phyloP scores from a whole-genome alignment of 2,888 invertebrate genomes.

The Drosophila bunnanda region DNA sequence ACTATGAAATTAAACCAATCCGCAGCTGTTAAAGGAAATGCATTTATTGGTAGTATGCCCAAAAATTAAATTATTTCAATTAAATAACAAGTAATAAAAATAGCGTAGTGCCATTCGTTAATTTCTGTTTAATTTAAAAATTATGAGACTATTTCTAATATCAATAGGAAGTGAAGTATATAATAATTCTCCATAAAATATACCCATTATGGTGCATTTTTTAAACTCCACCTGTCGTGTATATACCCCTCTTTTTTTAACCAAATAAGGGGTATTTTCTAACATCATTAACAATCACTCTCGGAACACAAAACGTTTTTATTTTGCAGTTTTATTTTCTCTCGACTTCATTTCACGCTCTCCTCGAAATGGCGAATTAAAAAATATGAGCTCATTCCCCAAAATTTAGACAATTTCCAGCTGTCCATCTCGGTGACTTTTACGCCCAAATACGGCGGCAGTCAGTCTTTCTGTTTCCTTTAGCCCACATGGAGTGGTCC shows the following conservation, averaged over 20 bases:
- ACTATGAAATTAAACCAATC: conserved; percentile 1
- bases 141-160: neutral
- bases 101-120: too few species aligned
- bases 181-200: neutral
- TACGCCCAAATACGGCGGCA: conserved; percentile 69
- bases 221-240: neutral
- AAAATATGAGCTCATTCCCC: conserved; percentile 70
- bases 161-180: neutral
- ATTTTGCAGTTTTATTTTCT: conserved; percentile 20
- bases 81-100: neutral
- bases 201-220: too few species aligned
- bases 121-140: neutral
- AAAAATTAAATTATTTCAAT: neutral
- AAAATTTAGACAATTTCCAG: conserved; percentile 48
- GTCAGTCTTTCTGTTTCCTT: conserved; percentile 58
- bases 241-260: neutral
- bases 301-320: conserved; percentile 19
- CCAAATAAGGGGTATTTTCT: conserved; percentile 8
- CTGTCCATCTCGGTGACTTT: conserved; percentile 52
- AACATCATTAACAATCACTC: conserved; percentile 34
- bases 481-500: conserved; percentile 69
- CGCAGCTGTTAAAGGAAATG: conserved; percentile 3
- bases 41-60: neutral
- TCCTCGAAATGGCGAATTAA: conserved; percentile 39
- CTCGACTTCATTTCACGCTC: conserved; percentile 55